Evolutionary conservation across 2,888 invertebrate genomes (phyloP).

Genomic region (Nineta flava): DNA sequence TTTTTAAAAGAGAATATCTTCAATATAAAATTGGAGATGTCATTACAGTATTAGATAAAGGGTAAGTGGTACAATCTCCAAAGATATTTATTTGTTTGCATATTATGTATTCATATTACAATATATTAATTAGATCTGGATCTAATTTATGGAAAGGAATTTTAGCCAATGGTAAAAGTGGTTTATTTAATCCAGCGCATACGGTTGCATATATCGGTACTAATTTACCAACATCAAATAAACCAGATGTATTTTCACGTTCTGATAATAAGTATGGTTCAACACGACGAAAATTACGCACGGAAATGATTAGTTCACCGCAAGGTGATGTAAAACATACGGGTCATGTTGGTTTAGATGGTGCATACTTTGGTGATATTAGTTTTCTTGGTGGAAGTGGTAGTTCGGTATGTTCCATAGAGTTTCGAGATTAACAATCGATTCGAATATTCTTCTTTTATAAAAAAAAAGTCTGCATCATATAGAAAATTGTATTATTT

Average conservation of each 20-base stretch:
- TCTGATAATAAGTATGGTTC: slow-evolving; percentile 44
- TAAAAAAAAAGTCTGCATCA: too few species aligned
- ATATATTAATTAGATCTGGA: slow-evolving; percentile 29
- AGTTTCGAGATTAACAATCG: too few species aligned
- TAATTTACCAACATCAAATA: slow-evolving; percentile 44
- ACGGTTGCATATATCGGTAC: slow-evolving; percentile 75
- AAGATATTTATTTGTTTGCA: not conserved
- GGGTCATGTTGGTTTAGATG: slow-evolving; percentile 88
- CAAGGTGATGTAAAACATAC: slow-evolving; percentile 96
- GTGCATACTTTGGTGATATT: slow-evolving; percentile 93
- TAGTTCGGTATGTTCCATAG: slow-evolving; percentile 4
- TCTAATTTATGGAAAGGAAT: slow-evolving; percentile 81
- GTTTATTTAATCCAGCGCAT: slow-evolving; percentile 78
- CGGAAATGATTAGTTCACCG: slow-evolving; percentile 92
- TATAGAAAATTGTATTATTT: too few species aligned
- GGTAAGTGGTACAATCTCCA: slow-evolving; percentile 25
- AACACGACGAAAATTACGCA: slow-evolving; percentile 46
- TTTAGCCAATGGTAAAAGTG: slow-evolving; percentile 76
- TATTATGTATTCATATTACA: not conserved
- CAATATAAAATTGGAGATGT: slow-evolving; percentile 77
- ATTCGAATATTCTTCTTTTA: too few species aligned
- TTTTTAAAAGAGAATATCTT: slow-evolving; percentile 46
- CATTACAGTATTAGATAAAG: slow-evolving; percentile 81
- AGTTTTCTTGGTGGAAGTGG: slow-evolving; percentile 46
- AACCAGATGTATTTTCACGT: slow-evolving; percentile 31